Conservation (phyloP, 2,797 vertebrate genomes). For the Sebastes cheni region DNA sequence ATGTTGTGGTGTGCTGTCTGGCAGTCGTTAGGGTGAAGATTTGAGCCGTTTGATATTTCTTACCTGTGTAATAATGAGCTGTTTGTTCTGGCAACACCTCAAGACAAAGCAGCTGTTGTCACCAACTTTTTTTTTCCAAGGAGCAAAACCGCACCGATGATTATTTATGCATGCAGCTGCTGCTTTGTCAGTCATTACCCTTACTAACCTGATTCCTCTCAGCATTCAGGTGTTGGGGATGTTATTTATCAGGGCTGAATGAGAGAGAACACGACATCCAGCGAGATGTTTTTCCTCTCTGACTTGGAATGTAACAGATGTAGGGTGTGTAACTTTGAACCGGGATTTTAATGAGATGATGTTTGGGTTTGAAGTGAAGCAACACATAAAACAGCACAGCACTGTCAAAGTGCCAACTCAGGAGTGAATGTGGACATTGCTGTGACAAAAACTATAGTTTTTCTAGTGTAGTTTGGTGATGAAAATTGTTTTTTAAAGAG, state of each 20-base stretch:
- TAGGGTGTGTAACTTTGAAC: constrained; percentile 17
- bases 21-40: neutral
- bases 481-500: neutral
- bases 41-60: constrained; percentile 6
- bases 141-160: neutral
- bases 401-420: neutral
- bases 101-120: constrained; percentile 24
- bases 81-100: constrained; percentile 4
- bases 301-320: constrained; percentile 21
- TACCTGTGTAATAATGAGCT: neutral
- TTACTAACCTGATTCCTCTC: constrained; percentile 20
- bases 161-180: constrained; percentile 42
- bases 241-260: constrained; percentile 17
- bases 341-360: constrained; percentile 38
- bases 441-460: neutral
- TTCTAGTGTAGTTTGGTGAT: neutral
- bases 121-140: neutral
- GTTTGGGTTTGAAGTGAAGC: constrained; percentile 10
- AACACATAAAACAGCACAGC: neutral
- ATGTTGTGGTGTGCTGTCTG: neutral
- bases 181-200: constrained; percentile 28
- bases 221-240: neutral
- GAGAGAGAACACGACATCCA: constrained; percentile 7
- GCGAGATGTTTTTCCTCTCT: neutral
- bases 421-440: neutral